Conservation (phyloP, 2,888 invertebrate species). For the Bimastos eiseni region DNA sequence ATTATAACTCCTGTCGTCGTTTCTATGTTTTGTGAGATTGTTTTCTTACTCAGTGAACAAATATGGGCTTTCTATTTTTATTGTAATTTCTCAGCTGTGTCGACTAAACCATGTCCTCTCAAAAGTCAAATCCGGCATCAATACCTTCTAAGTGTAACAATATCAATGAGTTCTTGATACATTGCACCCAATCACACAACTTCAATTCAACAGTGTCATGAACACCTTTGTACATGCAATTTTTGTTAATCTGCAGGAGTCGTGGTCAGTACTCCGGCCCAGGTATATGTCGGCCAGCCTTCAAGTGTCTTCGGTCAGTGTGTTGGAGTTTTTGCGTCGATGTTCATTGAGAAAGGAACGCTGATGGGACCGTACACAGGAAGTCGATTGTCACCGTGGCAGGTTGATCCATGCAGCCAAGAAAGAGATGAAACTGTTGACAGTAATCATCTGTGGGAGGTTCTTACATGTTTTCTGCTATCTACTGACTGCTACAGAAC, state of each 20-base stretch:
- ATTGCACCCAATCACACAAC: background rate
- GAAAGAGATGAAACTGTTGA: background rate
- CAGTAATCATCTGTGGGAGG: constrained; percentile 9
- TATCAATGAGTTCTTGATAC: background rate
- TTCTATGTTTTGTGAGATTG: no score
- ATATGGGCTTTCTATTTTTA: no score
- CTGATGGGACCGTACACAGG: constrained; percentile 17
- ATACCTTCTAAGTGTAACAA: background rate
- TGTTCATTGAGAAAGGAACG: background rate
- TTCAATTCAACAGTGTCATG: background rate
- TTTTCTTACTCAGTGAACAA: no score
- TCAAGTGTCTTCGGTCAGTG: constrained; percentile 9
- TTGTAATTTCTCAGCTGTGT: background rate
- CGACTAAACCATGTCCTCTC: background rate
- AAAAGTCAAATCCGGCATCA: no score
- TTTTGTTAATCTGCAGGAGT: background rate
- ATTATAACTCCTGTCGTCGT: no score
- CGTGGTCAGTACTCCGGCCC: background rate
- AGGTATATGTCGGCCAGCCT: constrained; percentile 2
- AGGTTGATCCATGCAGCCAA: background rate
- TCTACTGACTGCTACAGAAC: background rate
- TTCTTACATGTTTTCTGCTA: background rate
- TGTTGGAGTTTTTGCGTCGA: constrained; percentile 15
- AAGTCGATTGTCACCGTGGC: background rate
- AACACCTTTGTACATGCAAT: background rate